phyloP scores from a whole-genome alignment of 92 coral and sea anemone species.

The Parazoanthus atlanticus region DNA sequence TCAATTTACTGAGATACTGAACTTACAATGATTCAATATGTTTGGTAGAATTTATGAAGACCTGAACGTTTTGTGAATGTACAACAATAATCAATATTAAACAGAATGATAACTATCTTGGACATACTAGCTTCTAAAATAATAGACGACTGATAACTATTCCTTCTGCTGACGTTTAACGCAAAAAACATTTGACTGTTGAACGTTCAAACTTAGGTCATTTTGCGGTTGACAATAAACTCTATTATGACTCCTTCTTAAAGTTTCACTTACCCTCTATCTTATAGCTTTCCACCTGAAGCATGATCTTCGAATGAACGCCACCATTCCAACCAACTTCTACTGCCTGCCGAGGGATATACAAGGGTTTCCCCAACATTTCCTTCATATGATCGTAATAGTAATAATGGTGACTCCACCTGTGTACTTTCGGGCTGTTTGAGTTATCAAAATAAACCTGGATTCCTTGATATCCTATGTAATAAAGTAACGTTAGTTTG shows the following conservation, averaged over 20 bases:
- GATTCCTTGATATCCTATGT: constrained; percentile 39
- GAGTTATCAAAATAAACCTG: constrained; percentile 26
- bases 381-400: background rate
- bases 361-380: constrained; percentile 46
- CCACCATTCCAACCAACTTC: constrained; percentile 46
- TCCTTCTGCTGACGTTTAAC: too few species aligned
- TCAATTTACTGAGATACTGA: background rate
- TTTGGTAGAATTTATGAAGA: too few species aligned
- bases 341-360: constrained; percentile 44
- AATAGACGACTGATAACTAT: too few species aligned
- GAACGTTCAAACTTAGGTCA: too few species aligned
- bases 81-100: too few species aligned
- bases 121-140: too few species aligned
- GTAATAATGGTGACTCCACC: background rate
- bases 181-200: too few species aligned
- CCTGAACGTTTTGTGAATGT: too few species aligned
- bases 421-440: background rate
- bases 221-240: too few species aligned
- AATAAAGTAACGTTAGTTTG: constrained; percentile 46
- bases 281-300: constrained; percentile 49
- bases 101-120: too few species aligned
- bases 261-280: constrained; percentile 26
- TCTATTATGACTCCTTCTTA: too few species aligned
- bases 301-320: constrained; percentile 48
- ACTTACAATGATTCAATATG: too few species aligned